Percentiles rank a stretch among this genome's conserved stretches.
Evolutionary conservation across 2,888 invertebrate species (phyloP).

Genomic region (Alcis repandata): DNA sequence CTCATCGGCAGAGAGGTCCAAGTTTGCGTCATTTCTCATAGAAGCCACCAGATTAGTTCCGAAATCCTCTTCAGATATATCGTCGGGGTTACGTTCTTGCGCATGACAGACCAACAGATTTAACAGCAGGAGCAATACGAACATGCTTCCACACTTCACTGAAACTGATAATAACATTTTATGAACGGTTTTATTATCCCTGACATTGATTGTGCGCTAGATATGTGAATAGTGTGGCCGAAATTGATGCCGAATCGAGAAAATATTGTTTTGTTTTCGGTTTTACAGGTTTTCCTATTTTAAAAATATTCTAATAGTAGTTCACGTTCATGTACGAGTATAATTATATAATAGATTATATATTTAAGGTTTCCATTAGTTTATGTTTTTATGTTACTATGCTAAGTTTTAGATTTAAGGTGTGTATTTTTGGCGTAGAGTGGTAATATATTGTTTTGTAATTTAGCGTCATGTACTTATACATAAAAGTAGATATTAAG

Average conservation of each 20-base stretch:
- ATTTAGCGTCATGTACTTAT: no score
- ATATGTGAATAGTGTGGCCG: background rate
- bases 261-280: background rate
- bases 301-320: no score
- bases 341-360: no score
- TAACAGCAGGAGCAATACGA: slow-evolving; percentile 54
- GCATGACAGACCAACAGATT: slow-evolving; percentile 50
- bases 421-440: no score
- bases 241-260: background rate
- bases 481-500: no score
- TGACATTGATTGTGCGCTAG: slow-evolving; percentile 22
- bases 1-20: slow-evolving; percentile 74
- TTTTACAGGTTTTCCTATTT: background rate
- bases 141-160: slow-evolving; percentile 57
- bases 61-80: slow-evolving; percentile 50
- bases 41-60: slow-evolving; percentile 58
- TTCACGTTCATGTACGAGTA: no score
- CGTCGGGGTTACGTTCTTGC: background rate
- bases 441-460: no score
- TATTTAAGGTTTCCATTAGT: no score
- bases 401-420: no score
- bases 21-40: slow-evolving; percentile 69
- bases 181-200: slow-evolving; percentile 17
- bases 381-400: no score
- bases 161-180: slow-evolving; percentile 16